Percentiles rank a stretch among this genome's conserved stretches.
Conservation (phyloP, 1,140 invertebrate genomes). For the Drosophila teissieri region DNA sequence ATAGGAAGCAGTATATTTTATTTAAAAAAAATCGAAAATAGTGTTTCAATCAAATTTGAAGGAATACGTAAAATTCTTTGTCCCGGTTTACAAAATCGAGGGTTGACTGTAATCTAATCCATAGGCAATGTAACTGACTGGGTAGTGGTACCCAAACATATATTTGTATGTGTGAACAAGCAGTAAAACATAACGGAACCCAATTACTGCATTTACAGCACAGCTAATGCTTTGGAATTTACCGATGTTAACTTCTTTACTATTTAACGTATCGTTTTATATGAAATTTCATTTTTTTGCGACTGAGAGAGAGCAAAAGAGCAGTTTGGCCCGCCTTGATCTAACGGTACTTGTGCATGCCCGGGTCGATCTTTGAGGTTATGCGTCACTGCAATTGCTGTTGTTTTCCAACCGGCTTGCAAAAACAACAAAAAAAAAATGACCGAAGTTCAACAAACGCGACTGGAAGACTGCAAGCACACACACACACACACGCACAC, state of each 20-base stretch:
- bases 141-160: slow-evolving; percentile 15
- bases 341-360: slow-evolving; percentile 60
- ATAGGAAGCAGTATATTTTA: too few relatives aligned
- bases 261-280: slow-evolving; percentile 26
- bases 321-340: slow-evolving; percentile 29
- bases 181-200: slow-evolving; percentile 77
- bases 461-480: slow-evolving; percentile 12
- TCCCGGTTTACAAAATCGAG: neutral
- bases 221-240: slow-evolving; percentile 54
- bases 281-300: slow-evolving; percentile 48
- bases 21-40: too few relatives aligned
- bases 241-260: slow-evolving; percentile 43
- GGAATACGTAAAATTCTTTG: too few relatives aligned
- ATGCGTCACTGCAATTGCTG: slow-evolving; percentile 55
- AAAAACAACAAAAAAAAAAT: slow-evolving; percentile 19
- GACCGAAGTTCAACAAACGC: slow-evolving; percentile 71
- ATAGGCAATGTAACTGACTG: slow-evolving; percentile 54
- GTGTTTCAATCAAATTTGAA: too few relatives aligned
- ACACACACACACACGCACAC: slow-evolving; percentile 12
- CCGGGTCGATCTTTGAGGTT: slow-evolving; percentile 57
- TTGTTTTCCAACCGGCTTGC: slow-evolving; percentile 44
- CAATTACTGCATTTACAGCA: slow-evolving; percentile 75
- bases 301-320: slow-evolving; percentile 10
- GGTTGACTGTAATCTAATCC: slow-evolving; percentile 50
- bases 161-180: slow-evolving; percentile 50